Conservation (phyloP, 2,113 vertebrate genomes). For the Cephalopholis sonnerati region DNA sequence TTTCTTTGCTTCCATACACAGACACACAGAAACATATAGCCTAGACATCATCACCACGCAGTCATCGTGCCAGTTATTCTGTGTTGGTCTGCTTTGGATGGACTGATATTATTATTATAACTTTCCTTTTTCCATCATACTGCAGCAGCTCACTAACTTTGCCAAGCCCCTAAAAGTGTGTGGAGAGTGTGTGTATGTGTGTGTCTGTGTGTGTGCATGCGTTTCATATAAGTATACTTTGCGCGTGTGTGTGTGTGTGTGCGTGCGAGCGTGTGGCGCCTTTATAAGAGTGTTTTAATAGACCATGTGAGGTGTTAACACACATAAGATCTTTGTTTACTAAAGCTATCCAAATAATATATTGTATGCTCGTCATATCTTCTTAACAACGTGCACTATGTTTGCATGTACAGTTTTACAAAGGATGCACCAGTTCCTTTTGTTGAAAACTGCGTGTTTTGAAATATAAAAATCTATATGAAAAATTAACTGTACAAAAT, state of each 20-base stretch:
- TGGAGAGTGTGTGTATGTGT: conserved; percentile 2
- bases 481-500: conserved; percentile 91
- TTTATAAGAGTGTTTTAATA: conserved; percentile 76
- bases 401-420: conserved; percentile 98
- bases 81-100: neutral
- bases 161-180: conserved; percentile 51
- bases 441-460: conserved; percentile 90
- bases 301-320: conserved; percentile 85
- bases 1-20: neutral
- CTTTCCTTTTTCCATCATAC: neutral
- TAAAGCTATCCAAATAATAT: conserved; percentile 87
- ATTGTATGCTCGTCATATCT: conserved; percentile 90
- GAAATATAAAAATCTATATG: conserved; percentile 77
- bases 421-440: conserved; percentile 89
- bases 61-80: conserved; percentile 4
- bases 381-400: conserved; percentile 88
- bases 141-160: conserved; percentile 47
- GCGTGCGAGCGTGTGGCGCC: conserved; percentile 20
- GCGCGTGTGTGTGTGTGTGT: neutral
- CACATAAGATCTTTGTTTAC: conserved; percentile 90
- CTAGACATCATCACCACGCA: neutral
- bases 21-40: neutral
- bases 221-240: conserved; percentile 33
- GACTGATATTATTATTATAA: neutral
- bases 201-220: conserved; percentile 33